phyloP scores from a whole-genome alignment of 2,888 invertebrate genomes.

The Agonum fuliginosum region DNA sequence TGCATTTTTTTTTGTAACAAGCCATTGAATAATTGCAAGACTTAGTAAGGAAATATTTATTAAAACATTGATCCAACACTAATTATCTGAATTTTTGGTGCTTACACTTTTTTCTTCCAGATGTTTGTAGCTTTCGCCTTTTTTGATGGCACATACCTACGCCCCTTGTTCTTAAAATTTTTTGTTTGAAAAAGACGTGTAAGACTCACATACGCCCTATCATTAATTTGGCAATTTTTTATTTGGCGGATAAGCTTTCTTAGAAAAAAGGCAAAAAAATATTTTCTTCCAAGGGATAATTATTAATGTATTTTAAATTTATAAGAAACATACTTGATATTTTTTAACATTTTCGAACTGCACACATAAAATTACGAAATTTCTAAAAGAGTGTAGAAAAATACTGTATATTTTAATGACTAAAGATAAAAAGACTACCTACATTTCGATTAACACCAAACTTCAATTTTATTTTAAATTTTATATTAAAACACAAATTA shows the following conservation, averaged over 20 bases:
- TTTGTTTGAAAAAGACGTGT: neutral
- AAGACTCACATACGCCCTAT: neutral
- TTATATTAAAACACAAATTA: neutral
- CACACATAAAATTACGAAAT: no score
- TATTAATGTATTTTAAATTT: neutral
- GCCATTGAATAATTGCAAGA: neutral
- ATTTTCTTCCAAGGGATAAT: neutral
- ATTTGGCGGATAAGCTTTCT: neutral
- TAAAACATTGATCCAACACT: neutral
- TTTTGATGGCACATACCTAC: neutral
- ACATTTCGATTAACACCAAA: neutral
- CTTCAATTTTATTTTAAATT: neutral
- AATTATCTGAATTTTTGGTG: slow-evolving; percentile 3
- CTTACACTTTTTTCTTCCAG: neutral
- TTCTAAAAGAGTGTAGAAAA: no score
- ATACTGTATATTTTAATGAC: no score
- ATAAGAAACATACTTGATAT: no score
- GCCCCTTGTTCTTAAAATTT: neutral
- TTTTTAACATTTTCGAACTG: no score
- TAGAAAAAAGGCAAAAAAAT: neutral
- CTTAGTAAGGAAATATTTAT: neutral
- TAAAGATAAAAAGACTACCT: no score
- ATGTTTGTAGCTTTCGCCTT: neutral
- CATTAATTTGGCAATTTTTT: neutral
- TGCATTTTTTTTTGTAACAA: neutral